Percentiles rank a stretch among this genome's conserved stretches.
phyloP scores from a whole-genome alignment of 2,888 invertebrate species.

The Pristionchus mayeri region DNA sequence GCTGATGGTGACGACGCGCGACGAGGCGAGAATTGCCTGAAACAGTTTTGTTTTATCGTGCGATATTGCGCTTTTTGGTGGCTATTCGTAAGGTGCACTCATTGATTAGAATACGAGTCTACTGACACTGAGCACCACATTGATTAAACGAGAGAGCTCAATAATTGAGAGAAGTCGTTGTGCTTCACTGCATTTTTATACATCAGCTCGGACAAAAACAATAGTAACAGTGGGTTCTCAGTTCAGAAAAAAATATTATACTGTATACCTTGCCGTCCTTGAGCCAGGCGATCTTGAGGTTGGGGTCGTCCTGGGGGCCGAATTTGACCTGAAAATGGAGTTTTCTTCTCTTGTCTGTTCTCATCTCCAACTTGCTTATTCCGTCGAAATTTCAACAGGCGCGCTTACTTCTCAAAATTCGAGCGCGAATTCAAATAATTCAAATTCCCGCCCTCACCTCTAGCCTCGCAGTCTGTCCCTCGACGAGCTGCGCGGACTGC shows the following conservation, averaged over 20 bases:
- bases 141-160: no score
- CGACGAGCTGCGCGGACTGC: constrained; percentile 78
- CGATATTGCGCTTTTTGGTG: background rate
- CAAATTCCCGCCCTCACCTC: constrained; percentile 6
- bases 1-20: constrained; percentile 66
- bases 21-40: constrained; percentile 67
- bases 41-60: no score
- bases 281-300: constrained; percentile 74
- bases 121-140: no score
- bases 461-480: constrained; percentile 79
- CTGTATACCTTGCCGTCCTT: constrained; percentile 71
- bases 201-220: no score
- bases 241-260: no score
- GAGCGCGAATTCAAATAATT: no score
- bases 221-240: no score
- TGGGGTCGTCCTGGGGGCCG: constrained; percentile 72
- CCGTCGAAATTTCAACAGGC: no score
- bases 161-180: no score
- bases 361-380: constrained; percentile 53
- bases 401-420: background rate
- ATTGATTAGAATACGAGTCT: no score
- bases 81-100: no score
- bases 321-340: constrained; percentile 61
- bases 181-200: no score
- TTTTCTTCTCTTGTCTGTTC: background rate